Evolutionary conservation across 2,113 vertebrate genomes (phyloP).

Genomic region (Paradoxurus hermaphroditus): DNA sequence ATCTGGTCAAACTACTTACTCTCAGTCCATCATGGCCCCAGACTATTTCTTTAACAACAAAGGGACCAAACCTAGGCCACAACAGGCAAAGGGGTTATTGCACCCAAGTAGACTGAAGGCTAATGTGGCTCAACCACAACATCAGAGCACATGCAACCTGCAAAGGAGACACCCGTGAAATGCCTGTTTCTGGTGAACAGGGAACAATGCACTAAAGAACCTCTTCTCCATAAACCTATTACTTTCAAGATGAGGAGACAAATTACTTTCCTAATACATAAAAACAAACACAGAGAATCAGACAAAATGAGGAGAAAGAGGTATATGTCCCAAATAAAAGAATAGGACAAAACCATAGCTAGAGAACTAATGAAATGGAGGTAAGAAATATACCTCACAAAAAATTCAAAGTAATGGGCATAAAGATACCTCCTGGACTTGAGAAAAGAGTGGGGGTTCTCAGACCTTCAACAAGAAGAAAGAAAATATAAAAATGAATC

Average conservation of each 20-base stretch:
- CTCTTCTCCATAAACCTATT: neutral
- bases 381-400: neutral
- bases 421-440: neutral
- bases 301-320: neutral
- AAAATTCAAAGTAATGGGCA: neutral
- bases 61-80: neutral
- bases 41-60: neutral
- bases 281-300: neutral
- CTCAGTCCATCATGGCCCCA: neutral
- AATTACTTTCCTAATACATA: neutral
- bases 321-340: neutral
- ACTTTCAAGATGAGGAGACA: neutral
- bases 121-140: neutral
- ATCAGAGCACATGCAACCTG: neutral
- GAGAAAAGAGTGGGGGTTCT: neutral
- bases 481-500: neutral
- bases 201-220: neutral
- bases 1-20: neutral
- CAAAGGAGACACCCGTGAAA: neutral
- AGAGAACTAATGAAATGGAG: neutral
- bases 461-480: neutral
- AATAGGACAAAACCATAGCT: neutral
- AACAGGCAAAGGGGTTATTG: neutral
- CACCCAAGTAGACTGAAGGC: neutral
- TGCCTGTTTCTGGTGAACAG: neutral